Percentiles rank a stretch among this genome's conserved stretches.
Evolutionary conservation across 1,140 invertebrate species (phyloP).

Genomic region (Drosophila sechellia): DNA sequence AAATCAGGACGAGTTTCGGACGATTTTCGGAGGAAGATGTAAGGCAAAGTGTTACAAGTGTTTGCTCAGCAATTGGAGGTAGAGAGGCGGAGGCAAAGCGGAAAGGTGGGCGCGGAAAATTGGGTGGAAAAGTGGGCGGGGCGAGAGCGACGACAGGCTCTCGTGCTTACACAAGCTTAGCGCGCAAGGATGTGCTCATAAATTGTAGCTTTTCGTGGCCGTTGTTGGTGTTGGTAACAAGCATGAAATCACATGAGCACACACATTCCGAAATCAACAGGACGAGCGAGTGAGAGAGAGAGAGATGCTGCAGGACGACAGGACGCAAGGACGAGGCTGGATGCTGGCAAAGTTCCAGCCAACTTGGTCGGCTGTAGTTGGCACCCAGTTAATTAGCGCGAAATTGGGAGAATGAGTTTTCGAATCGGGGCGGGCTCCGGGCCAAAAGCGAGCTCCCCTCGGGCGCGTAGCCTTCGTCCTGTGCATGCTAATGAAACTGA

Average conservation of each 20-base stretch:
- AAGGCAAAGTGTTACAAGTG: slow-evolving; percentile 74
- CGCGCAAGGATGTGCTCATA: slow-evolving; percentile 74
- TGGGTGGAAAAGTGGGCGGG: neutral
- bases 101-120: neutral
- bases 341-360: slow-evolving; percentile 72
- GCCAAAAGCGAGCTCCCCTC: no score
- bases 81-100: neutral
- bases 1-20: slow-evolving; percentile 40
- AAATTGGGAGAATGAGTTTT: slow-evolving; percentile 68
- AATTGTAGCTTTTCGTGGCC: slow-evolving; percentile 67
- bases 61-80: slow-evolving; percentile 29
- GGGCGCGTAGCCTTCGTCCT: slow-evolving; percentile 23
- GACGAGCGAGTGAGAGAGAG: neutral
- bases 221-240: slow-evolving; percentile 70
- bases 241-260: slow-evolving; percentile 75
- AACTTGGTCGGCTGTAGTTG: slow-evolving; percentile 59
- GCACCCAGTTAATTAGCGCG: slow-evolving; percentile 81
- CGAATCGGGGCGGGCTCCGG: slow-evolving; percentile 10
- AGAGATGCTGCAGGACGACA: neutral
- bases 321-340: slow-evolving; percentile 4
- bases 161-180: slow-evolving; percentile 71
- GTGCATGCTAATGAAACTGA: slow-evolving; percentile 78
- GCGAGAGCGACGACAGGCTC: slow-evolving; percentile 27
- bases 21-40: slow-evolving; percentile 54
- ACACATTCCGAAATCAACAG: slow-evolving; percentile 19